phyloP scores from a whole-genome alignment of 1,140 invertebrate genomes.

The Aphelenchoides besseyi region DNA sequence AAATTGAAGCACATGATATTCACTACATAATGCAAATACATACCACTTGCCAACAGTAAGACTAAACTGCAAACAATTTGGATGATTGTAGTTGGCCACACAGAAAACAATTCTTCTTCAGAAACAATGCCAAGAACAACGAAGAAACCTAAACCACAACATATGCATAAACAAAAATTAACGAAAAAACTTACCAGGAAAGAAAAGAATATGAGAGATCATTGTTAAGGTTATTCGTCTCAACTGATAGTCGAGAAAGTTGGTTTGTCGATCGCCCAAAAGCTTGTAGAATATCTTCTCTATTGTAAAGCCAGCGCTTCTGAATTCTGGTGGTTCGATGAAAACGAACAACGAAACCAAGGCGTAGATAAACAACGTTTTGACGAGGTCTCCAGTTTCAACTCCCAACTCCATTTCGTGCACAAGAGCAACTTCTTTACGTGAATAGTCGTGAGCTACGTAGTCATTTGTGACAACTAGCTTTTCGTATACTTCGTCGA shows the following conservation, averaged over 20 bases:
- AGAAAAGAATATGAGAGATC: slow-evolving; percentile 9
- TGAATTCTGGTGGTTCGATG: not conserved
- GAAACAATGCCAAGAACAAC: not conserved
- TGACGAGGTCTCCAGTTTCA: not conserved
- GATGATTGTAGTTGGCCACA: not conserved
- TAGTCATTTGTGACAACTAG: too few relatives aligned
- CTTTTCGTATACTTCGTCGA: too few relatives aligned
- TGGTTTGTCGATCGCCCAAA: not conserved
- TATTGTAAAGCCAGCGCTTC: not conserved
- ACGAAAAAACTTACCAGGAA: not conserved
- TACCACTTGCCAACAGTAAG: not conserved
- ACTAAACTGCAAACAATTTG: not conserved
- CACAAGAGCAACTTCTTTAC: too few relatives aligned
- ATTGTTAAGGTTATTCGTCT: not conserved
- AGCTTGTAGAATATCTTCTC: slow-evolving; percentile 10
- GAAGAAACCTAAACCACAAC: slow-evolving; percentile 5
- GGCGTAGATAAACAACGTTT: not conserved
- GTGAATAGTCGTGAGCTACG: too few relatives aligned
- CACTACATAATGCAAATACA: too few relatives aligned
- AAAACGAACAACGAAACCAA: not conserved
- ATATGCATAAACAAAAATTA: not conserved
- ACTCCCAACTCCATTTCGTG: slow-evolving; percentile 1
- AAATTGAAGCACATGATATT: not conserved
- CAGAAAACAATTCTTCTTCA: not conserved
- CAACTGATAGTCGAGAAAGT: slow-evolving; percentile 14